Evolutionary conservation across 2,113 vertebrate species (phyloP).

Genomic region (Dasyurus viverrinus): DNA sequence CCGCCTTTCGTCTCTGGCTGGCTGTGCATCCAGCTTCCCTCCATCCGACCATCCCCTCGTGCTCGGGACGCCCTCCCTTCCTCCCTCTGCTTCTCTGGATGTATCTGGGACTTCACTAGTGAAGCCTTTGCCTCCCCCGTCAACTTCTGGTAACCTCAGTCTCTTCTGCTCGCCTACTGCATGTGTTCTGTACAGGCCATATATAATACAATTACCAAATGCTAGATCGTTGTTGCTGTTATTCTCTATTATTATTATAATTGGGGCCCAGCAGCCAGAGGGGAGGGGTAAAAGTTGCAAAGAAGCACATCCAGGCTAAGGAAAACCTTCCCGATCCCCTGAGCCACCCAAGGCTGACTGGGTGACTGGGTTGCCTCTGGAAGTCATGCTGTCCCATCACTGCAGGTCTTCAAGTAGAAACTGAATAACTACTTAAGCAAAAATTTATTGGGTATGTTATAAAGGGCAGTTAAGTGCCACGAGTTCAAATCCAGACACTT

Average conservation of each 20-base stretch:
- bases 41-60: too few species aligned
- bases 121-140: neutral
- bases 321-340: neutral
- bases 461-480: neutral
- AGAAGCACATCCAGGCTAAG: neutral
- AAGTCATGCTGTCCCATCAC: neutral
- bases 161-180: too few species aligned
- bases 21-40: neutral
- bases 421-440: neutral
- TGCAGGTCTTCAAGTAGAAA: neutral
- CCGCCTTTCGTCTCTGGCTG: neutral
- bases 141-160: too few species aligned
- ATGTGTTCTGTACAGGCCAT: too few species aligned
- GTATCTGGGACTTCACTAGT: too few species aligned
- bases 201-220: neutral
- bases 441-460: neutral
- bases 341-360: neutral
- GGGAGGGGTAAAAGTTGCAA: neutral
- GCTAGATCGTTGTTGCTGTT: neutral
- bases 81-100: too few species aligned
- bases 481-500: neutral
- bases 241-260: neutral
- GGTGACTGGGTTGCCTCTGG: neutral
- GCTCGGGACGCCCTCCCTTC: too few species aligned
- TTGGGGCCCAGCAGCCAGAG: neutral